Base-by-base conservation (phyloP, 2,113 vertebrate genomes). In the Picathartes gymnocephalus region DNA sequence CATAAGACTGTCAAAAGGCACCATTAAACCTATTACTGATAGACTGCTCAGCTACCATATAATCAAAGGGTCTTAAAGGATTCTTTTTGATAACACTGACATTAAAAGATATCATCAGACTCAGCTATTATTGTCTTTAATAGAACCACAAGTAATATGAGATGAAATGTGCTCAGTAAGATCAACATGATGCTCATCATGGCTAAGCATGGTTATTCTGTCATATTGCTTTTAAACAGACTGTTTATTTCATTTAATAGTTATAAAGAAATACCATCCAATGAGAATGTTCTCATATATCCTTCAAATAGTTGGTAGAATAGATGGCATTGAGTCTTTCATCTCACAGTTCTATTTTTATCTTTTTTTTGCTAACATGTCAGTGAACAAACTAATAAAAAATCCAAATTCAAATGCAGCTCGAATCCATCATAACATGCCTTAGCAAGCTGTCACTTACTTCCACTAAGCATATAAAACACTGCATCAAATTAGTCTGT, bases 31-130 rank as follows among this genome's bases (percentile, higher is more conserved):
- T 93, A 90, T 94, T 92, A 94, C 76, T 1, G 23, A 58, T 65
- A 88, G 86, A 86, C 42, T 78, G 24, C 44, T 91, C 57, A 93
- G 66, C 66, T 85, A 97, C 92, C n/a, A 13, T 88, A 37, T 90
- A 78, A 97, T 95, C 94, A 86, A 94, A 95, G 72, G 90, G 68
- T 89, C 33, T 86, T 94, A 94, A 86, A 93, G 44, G 35, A 95
- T 88, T 86, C 64, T 86, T 71, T 95, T 37, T 85, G 84, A 77
- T 91, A 92, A 85, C 77, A 80, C 11, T 71, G 72, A 56, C 79
- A 77, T 69, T 93, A 95, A 88, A 96, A 95, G n/a, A 61, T 82
- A 92, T 73, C 14, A 76, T 62, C 42, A 94, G 37, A 62, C 21
- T 77, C 22, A 66, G 18, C 37, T 81, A 56, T 80, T 93, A 80